Conservation (phyloP, 2,797 vertebrate species). For the Ficedula albicollis region DNA sequence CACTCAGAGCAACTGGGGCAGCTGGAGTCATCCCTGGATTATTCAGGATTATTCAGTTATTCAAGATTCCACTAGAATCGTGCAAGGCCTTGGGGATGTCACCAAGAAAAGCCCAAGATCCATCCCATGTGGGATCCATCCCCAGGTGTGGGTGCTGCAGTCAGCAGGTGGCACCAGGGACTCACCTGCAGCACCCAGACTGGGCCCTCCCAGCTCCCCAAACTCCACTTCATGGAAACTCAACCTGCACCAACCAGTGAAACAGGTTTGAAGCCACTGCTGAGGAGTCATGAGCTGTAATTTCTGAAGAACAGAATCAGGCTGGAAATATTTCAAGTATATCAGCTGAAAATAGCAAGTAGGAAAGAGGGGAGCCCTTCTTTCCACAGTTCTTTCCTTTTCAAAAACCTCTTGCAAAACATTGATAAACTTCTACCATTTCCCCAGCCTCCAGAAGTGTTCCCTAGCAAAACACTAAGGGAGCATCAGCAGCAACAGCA, state of each 20-base stretch:
- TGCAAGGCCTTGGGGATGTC: neutral
- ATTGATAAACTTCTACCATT: neutral
- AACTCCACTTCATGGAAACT: neutral
- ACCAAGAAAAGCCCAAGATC: neutral
- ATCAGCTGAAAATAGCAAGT: neutral
- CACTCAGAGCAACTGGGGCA: neutral
- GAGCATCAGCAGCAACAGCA: neutral
- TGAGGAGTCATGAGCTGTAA: neutral
- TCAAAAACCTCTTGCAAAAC: neutral
- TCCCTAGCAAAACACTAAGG: neutral
- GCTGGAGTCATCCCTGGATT: neutral
- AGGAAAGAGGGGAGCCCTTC: neutral
- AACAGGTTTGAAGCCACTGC: neutral
- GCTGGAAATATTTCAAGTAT: neutral
- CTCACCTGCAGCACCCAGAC: neutral
- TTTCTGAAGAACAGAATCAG: neutral
- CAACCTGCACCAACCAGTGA: neutral
- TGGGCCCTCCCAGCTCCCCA: neutral
- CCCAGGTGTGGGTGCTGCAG: neutral
- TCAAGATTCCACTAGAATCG: neutral
- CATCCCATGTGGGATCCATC: fast-evolving
- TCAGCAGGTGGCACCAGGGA: slow-evolving; percentile 48
- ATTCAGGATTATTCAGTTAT: too few relatives aligned
- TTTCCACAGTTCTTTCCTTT: neutral
- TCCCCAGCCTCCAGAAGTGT: neutral